phyloP scores from a whole-genome alignment of 2,797 vertebrate genomes.

The Chaetodon trifasciatus region DNA sequence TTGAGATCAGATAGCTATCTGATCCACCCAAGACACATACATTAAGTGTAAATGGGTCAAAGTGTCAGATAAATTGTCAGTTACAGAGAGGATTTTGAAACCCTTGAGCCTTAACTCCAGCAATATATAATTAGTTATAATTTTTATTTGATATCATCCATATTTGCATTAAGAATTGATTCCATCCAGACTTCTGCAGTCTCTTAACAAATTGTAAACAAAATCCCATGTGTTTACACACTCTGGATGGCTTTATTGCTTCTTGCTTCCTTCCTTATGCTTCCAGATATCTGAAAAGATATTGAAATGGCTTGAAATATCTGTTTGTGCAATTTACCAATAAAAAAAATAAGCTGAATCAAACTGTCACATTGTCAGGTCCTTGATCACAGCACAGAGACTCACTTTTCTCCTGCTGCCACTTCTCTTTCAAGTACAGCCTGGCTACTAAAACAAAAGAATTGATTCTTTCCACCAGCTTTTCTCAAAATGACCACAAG shows the following conservation, averaged over 20 bases:
- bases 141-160: slow-evolving; percentile 11
- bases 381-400: slow-evolving; percentile 6
- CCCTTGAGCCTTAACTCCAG: slow-evolving; percentile 3
- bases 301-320: slow-evolving; percentile 5
- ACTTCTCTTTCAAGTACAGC: slow-evolving; percentile 24
- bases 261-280: slow-evolving; percentile 4
- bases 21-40: too few relatives aligned
- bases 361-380: slow-evolving; percentile 25
- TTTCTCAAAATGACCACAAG: slow-evolving; percentile 65
- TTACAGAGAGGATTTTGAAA: slow-evolving; percentile 3
- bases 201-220: slow-evolving; percentile 24
- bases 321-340: neutral
- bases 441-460: slow-evolving; percentile 36
- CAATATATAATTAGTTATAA: neutral
- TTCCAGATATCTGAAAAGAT: slow-evolving; percentile 30
- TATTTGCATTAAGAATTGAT: slow-evolving; percentile 2
- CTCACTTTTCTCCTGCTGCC: slow-evolving; percentile 1
- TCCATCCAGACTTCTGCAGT: slow-evolving; percentile 22
- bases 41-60: too few relatives aligned
- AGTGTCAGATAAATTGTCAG: too few relatives aligned
- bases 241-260: slow-evolving; percentile 16
- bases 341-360: slow-evolving; percentile 15
- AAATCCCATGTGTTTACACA: slow-evolving; percentile 11
- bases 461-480: slow-evolving; percentile 48
- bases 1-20: too few relatives aligned